Base-by-base conservation (phyloP, 2,113 vertebrate genomes). In the Hippocampus mohnikei region DNA sequence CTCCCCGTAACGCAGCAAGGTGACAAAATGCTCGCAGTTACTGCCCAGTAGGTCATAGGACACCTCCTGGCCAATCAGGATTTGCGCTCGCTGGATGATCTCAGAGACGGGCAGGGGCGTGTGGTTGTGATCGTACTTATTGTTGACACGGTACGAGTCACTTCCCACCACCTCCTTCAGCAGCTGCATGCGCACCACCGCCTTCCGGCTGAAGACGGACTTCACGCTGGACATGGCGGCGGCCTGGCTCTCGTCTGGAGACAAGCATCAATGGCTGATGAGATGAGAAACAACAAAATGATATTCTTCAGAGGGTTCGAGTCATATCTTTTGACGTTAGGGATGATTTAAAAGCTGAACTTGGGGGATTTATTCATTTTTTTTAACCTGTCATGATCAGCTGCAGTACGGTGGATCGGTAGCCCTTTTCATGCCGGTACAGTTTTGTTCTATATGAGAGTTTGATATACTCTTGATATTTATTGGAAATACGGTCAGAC, bases 1-100 rank as follows among this genome's bases (percentile, higher is more conserved):
- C 77, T 95, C 89, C 1, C 96, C 95, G 0, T 96, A 98, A 71
- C 95, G 95, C 29, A 98, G 93, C 59, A 91, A 72, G 1, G 94
- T 98, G 67, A 98, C 96, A 55, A 98, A 98, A 83, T 98, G 96
- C 78, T 98, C 96, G 41, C 96, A 98, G 92, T 98, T 98, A 82
- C 89, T 96, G 72, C 88, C 91, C 1, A 98, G 72, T 68, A 96
- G 69, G 77, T 98, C 93, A 12, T 98, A 98, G 0, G 92, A 84
- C 83, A 98, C 94, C 75, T 97, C 96, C 79, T 88, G 91, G 55
- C 89, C 93, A 53, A 97, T 94, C 64, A 93, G 87, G 27, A 67
- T 67, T 84, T 95, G 91, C 0, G 95, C 94, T 0, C 76, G 81
- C n/a, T 85, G 76, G 62, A 98, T 94, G 89, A 98, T 95, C 68